Conservation (phyloP, 2,113 vertebrate species). For the sheep (Ovis aries) region ARS-UI_Ramb_v3.0 NC_056058.1:71714001-71714500, state of each 20-base stretch:
- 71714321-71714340: neutral
- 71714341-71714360: neutral
- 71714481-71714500: too few species aligned
- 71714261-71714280: neutral
- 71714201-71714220: neutral
- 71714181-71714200: neutral
- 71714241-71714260: neutral
- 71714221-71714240: neutral
- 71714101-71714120: neutral
- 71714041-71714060: neutral
- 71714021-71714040: neutral
- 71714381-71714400: neutral
- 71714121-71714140: neutral
- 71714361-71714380: neutral
- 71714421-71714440: neutral
- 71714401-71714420: neutral
- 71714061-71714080: too few species aligned
- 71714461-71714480: rapidly evolving
- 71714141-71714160: neutral
- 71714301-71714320: neutral
- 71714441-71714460: too few species aligned
- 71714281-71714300: neutral
- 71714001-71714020: neutral
- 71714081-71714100: neutral
- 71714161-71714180: neutral